Percentiles rank a stretch among this genome's conserved stretches.
Conservation (phyloP, 2,888 invertebrate genomes). For the Urechis unicinctus region DNA sequence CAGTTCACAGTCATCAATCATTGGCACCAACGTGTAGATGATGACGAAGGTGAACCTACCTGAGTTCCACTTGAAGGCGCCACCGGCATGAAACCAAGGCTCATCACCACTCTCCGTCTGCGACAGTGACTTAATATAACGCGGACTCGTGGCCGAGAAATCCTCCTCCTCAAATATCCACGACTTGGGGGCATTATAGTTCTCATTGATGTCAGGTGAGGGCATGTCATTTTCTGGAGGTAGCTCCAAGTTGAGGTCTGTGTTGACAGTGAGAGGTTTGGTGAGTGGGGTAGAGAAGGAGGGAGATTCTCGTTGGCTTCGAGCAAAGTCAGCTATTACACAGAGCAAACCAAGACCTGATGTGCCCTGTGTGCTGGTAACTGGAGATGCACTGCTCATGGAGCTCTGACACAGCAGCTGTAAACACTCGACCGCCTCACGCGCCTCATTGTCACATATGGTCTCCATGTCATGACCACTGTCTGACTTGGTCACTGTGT, state of each 20-base stretch:
- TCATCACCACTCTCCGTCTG: not conserved
- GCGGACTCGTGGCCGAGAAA: not conserved
- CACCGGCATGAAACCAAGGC: too few relatives aligned
- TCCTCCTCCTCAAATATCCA: constrained; percentile 5
- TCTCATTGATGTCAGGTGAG: constrained; percentile 14
- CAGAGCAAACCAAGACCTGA: too few relatives aligned
- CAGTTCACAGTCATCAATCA: too few relatives aligned
- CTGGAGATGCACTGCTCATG: too few relatives aligned
- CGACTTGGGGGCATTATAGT: constrained; percentile 19
- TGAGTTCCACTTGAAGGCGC: not conserved
- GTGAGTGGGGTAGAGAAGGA: too few relatives aligned
- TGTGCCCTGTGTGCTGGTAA: too few relatives aligned
- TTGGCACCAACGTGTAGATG: too few relatives aligned
- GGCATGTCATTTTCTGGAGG: not conserved
- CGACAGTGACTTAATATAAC: not conserved
- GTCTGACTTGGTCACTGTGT: too few relatives aligned
- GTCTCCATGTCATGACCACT: not conserved
- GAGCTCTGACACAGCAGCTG: constrained; percentile 9
- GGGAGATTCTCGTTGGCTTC: too few relatives aligned
- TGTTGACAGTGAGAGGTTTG: too few relatives aligned
- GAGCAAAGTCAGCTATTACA: too few relatives aligned
- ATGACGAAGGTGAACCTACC: too few relatives aligned
- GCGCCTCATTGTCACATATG: constrained; percentile 1
- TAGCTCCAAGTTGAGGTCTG: not conserved
- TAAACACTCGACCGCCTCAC: constrained; percentile 6